Evolutionary conservation across 2,113 vertebrate species (phyloP), one percentile per base, ranked within the genome.

Genomic region (Phyllopteryx taeniolatus): DNA sequence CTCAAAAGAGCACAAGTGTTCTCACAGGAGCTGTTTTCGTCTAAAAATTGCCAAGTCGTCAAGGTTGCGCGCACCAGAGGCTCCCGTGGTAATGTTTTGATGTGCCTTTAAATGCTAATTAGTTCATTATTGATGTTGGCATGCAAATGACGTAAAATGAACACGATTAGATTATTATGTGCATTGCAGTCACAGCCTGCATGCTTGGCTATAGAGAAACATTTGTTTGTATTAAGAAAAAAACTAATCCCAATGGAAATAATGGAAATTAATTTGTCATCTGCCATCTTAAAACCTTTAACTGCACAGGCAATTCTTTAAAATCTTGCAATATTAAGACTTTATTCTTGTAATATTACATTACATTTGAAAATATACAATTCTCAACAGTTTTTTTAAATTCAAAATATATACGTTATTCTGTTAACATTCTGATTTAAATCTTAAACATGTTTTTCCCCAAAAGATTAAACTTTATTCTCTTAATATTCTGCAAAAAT

Each of bases 11-110:
- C 46, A 35, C 27, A 53, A 53, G 47, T 13, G 17, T 19, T 68
- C 19, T 66, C 49, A 2, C 17, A 35, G 49, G 66, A 53, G 49
- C 17, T 17, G 49, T 47, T 35, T 35, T 39, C 66, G 39, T 39
- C 65, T 67, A 67, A 67, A 67, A 49, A 67, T 44, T 65, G 62
- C 62, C 64, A 66, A 47, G 64, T 66, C 64, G 44, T 49, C 64
- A 66, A 66, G 64, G 64, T 47, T 66, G 64, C 22, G 44, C 44
- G 27, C 64, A 19, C 43, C 43, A 49, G n/a, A 66, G 14, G 64
- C 14, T 66, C 44, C 64, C 44, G 44, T 10, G 43, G 44, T 47
- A 19, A 31, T 5, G 22, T 66, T 27, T n/a, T 10, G 43, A 47
- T 8, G 64, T 47, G 22, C 64, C 64, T 66, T 66, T 47, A 66